Evolutionary conservation across 2,113 vertebrate species (phyloP).

Genomic region (Psittacara wagleri): DNA sequence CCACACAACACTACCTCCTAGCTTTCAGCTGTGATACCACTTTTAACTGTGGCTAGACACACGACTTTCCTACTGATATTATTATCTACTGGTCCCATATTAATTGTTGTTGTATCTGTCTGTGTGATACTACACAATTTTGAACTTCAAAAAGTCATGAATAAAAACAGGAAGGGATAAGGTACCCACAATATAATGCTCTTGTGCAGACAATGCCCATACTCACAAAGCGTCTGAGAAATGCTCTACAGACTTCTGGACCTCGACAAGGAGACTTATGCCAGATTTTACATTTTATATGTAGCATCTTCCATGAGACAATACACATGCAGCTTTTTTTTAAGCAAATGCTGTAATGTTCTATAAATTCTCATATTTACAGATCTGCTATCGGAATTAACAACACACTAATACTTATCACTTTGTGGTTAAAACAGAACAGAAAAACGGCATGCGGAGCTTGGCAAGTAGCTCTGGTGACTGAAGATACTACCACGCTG

Average conservation of each 20-base stretch:
- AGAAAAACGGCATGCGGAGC: neutral
- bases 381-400: neutral
- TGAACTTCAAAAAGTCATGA: neutral
- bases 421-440: neutral
- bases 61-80: neutral
- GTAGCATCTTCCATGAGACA: neutral
- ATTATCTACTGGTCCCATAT: neutral
- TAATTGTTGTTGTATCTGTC: neutral
- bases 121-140: neutral
- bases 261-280: neutral
- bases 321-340: neutral
- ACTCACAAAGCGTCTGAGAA: neutral
- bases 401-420: neutral
- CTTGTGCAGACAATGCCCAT: neutral
- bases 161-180: neutral
- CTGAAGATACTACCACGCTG: neutral
- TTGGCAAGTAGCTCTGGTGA: neutral
- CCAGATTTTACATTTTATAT: neutral
- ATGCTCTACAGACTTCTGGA: neutral
- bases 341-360: neutral
- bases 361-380: neutral
- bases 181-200: neutral
- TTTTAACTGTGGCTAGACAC: neutral
- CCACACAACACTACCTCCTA: neutral
- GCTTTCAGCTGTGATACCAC: neutral